phyloP scores from a whole-genome alignment of 53 echinoderm and acorn worm genomes.

The Holothuria leucospilota region DNA sequence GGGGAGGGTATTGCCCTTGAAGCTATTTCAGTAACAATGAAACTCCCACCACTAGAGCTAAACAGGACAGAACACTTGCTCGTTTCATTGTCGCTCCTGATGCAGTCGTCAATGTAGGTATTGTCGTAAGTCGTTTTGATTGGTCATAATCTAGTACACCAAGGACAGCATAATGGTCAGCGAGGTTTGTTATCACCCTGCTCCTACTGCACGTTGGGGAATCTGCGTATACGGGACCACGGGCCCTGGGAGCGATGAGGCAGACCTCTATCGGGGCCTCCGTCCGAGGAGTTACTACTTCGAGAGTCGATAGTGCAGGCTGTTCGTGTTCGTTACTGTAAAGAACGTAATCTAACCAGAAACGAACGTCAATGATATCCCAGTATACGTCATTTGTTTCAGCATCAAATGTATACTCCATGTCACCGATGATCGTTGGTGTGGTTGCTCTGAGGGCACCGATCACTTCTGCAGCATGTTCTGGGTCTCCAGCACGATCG shows the following conservation, averaged over 20 bases:
- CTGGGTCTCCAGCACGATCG: conserved; percentile 52
- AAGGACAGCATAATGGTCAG: conserved; percentile 89
- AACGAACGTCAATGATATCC: conserved; percentile 27
- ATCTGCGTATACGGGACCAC: conserved; percentile 63
- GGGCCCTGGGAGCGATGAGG: conserved; percentile 31
- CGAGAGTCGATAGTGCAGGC: conserved; percentile 57
- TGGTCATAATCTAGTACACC: conserved; percentile 55
- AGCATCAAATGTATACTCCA: conserved; percentile 73
- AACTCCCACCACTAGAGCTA: no score
- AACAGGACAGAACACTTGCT: no score
- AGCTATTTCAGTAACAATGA: no score
- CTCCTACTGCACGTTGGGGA: conserved; percentile 49
- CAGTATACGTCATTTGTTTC: conserved; percentile 75
- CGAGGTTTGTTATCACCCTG: conserved; percentile 67
- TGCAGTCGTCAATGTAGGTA: background rate
- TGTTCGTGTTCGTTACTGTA: conserved; percentile 71
- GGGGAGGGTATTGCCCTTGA: no score
- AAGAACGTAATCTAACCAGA: conserved; percentile 86
- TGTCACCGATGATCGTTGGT: conserved; percentile 68
- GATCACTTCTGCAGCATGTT: conserved; percentile 74
- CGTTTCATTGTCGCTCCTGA: no score
- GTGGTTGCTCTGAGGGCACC: conserved; percentile 70
- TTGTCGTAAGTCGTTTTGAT: conserved; percentile 25
- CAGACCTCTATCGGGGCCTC: conserved; percentile 68
- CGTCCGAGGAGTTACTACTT: conserved; percentile 63